Percentiles rank a stretch among this genome's conserved stretches.
Conservation (phyloP, 2,113 vertebrate genomes). For the Gallinago undulata region DNA sequence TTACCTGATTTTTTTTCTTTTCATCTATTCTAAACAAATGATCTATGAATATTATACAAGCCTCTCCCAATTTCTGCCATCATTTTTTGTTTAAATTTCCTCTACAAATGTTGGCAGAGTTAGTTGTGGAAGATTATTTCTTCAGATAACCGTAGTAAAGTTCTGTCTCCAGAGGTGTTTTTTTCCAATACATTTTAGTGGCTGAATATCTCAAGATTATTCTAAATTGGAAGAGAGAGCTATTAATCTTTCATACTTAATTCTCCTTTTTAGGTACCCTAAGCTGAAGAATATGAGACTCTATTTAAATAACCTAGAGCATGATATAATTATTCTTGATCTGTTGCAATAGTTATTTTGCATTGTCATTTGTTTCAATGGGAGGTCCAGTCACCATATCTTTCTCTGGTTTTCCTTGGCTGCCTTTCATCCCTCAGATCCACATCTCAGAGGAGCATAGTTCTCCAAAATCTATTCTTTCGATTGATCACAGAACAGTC, state of each 20-base stretch:
- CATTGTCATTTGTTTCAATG: background rate
- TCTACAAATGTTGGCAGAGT: background rate
- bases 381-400: background rate
- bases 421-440: background rate
- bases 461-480: background rate
- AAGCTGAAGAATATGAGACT: background rate
- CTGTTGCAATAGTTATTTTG: background rate
- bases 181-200: background rate
- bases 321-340: background rate
- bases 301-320: background rate
- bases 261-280: background rate
- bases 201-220: background rate
- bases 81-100: background rate
- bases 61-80: background rate
- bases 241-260: constrained; percentile 1
- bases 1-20: background rate
- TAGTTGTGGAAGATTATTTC: background rate
- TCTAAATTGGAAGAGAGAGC: background rate
- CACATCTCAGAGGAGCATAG: background rate
- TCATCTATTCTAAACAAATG: background rate
- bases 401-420: background rate
- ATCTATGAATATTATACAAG: background rate
- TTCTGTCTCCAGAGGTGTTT: background rate
- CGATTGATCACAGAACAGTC: background rate
- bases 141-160: background rate